Percentiles rank a stretch among this genome's conserved stretches.
These are phyloP conservation scores for Cyanoderma ruficeps DNA, from an alignment of 2,113 vertebrate genomes.

Conservation along the genomic window DNA sequence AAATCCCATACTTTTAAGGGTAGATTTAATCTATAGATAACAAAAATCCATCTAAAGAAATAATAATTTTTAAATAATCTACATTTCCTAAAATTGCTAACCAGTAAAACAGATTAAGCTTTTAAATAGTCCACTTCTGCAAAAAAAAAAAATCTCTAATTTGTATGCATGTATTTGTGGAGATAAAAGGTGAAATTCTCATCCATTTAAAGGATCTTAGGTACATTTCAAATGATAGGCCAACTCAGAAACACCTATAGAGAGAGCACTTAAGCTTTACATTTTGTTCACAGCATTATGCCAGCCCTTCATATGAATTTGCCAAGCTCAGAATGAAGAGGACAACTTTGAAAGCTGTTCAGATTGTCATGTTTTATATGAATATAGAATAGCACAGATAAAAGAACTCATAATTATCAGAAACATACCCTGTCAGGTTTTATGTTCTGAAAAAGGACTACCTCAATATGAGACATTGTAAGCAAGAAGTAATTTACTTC, in stretches of 20 bases:
- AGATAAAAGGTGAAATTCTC: not conserved
- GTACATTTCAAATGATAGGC: not conserved
- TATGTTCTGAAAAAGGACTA: not conserved
- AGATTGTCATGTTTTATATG: rapidly evolving
- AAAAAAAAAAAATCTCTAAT: not conserved
- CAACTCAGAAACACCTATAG: not conserved
- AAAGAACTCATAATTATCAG: not conserved
- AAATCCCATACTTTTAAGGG: not conserved
- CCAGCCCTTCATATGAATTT: not conserved
- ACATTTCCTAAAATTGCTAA: not conserved
- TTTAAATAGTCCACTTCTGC: not conserved
- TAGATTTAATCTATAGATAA: not conserved
- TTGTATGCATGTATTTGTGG: not conserved
- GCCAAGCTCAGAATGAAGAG: not conserved
- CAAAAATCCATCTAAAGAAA: not conserved
- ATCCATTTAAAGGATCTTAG: not conserved
- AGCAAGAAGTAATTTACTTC: not conserved
- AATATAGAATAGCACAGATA: not conserved
- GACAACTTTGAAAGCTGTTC: not conserved
- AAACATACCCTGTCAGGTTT: not conserved
- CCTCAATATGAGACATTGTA: not conserved
- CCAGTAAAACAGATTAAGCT: not conserved
- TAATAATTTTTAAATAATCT: not conserved
- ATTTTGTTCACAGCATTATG: not conserved
- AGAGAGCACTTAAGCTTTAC: not conserved